Base-by-base conservation (phyloP, 2,113 vertebrate genomes). In the Oncorhynchus mykiss region DNA sequence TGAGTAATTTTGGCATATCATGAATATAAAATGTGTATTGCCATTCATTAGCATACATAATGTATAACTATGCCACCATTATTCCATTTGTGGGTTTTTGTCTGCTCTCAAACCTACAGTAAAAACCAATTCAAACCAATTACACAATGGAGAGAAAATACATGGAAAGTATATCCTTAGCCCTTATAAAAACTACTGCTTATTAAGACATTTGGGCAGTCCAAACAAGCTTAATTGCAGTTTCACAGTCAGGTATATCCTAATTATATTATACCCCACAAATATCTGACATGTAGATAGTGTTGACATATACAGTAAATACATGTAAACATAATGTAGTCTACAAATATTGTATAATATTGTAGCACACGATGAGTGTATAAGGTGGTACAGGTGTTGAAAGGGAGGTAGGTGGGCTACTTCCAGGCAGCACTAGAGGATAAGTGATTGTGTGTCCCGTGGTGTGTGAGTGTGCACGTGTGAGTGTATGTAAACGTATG, bases 391-490 rank as follows among this genome's bases (percentile, higher is more conserved):
- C 57, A 60, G 6, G 14, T 8, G 59, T 22, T 16, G 8, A 3
- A 62, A 9, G 12, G 59, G n/a, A 62, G n/a, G n/a, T 62, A 22
- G 59, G 59, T 62, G 59, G 59, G 59, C 18, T 62, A 11, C 59
- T 24, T 72, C 18, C 71, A 29, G 16, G 71, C 51, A 24, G 22
- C 8, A 24, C 4, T 18, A 20, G 34, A 49, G 22, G 24, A 34
- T 48, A 27, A 29, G 24, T 45, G 59, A 25, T 62, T 39, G 20
- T 62, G 16, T 62, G 8, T 45, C 29, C 29, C 12, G 2, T 5
- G 34, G 59, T 73, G 18, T 74, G 34, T 65, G 27, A 27, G 31
- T 73, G 59, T 74, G 13, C 45, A 9, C 48, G 11, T 73, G 69
- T 34, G 71, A 25, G 49, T 31, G 27, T 60, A 24, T 72, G 51